Evolutionary conservation across 2,797 vertebrate species (phyloP).

Genomic region (Platyrinchus mystaceus): DNA sequence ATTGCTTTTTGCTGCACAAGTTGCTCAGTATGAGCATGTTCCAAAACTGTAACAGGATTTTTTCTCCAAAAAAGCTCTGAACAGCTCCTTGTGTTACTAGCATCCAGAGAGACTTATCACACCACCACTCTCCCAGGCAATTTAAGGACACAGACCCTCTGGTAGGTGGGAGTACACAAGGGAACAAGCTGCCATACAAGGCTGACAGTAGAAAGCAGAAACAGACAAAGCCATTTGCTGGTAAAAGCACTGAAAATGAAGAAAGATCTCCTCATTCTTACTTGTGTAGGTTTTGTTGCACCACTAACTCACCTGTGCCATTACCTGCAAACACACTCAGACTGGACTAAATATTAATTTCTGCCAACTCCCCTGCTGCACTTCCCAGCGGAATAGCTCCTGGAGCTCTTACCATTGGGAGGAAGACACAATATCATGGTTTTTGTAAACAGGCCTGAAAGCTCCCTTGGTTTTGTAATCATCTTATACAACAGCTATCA

Average conservation of each 20-base stretch:
- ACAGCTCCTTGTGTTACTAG: neutral
- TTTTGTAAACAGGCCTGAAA: conserved; percentile 34
- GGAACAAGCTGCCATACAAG: neutral
- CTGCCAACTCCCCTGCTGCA: neutral
- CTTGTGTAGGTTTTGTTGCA: neutral
- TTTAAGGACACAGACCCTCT: neutral
- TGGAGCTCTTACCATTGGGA: neutral
- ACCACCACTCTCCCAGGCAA: neutral
- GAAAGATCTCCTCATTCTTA: neutral
- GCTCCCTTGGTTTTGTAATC: neutral
- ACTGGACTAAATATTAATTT: neutral
- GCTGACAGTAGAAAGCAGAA: neutral
- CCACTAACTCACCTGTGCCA: neutral
- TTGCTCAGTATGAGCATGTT: neutral
- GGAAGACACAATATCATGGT: neutral
- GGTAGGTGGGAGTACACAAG: neutral
- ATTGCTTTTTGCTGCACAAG: neutral
- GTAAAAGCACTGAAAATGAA: neutral
- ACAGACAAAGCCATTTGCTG: neutral
- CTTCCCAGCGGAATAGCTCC: neutral
- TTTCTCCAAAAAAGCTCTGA: neutral
- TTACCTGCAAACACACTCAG: neutral
- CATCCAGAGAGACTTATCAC: neutral
- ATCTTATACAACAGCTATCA: conserved; percentile 3
- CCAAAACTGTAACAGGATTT: neutral